Evolutionary conservation across 2,797 vertebrate genomes (phyloP), one percentile per base, ranked within the genome.

Genomic region (Aulostomus chinensis): DNA sequence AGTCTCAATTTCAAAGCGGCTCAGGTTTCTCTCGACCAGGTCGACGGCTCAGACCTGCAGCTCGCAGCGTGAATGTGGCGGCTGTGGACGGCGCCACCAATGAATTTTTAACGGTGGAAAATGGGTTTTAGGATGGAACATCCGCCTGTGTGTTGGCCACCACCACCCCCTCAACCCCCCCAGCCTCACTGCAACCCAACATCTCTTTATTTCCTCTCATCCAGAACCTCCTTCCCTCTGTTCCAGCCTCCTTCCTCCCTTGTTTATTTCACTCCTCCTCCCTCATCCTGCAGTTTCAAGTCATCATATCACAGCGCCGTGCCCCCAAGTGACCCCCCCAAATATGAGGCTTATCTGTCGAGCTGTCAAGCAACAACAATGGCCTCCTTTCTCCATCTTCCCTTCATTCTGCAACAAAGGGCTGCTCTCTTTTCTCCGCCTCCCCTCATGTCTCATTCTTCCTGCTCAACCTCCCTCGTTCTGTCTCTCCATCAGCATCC

Each of bases 311-410:
- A 13, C 33, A 38, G 1, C 11, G 2, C 39, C 36, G 11, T 22
- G 43, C 50, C 28, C 14, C n/a, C n/a, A n/a, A n/a, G n/a, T n/a
- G n/a, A n/a, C 61, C 60, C 56, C 62, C 58, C 30, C 51, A 49
- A 68, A 61, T 78, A 73, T 64, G 71, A 76, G 39, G 12, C 41
- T 78, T 80, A 80, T 78, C 78, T 51, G 74, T 42, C 1, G 52
- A 76, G 68, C 71, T 63, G 74, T 73, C 71, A 65, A 12, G n/a
- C 17, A 2, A 7, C 40, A 62, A 78, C 75, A 83, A 78, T 74
- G 54, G 46, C 37, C 49, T 71, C 50, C 49, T 76, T 80, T 80
- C 66, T 80, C 38, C 2, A 8, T n/a, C 16, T 62, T 40, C 56
- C 52, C 60, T 64, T 64, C 43, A 36, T 5, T 16, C 58, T 2